Base-by-base conservation (phyloP, 2,888 invertebrate genomes). In the Zelleria hepariella region DNA sequence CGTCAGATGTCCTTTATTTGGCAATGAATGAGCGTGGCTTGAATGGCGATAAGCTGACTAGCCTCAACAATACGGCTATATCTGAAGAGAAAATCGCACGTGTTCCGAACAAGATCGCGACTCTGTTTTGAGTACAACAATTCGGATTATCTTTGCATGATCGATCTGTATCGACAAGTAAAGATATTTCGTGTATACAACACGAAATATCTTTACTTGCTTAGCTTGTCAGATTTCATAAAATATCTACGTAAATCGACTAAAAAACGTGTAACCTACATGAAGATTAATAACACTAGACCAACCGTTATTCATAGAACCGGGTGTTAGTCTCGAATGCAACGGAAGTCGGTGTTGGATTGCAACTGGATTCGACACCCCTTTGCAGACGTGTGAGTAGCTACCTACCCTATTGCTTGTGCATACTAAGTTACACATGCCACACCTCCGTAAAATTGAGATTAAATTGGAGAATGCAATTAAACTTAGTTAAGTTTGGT, bases 321-420 rank as follows among this genome's bases (percentile, higher is more conserved):
- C 54, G 25, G 54, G 54, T 54, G 54, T 54, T 18, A n/a, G 27
- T 55, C 7, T 32, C 56, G 58, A 62, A 65, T 67, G 63, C 63
- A 68, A 60, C 78, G 86, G 86, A 86, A 80, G 83, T 82, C 65
- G 76, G 84, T 84, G 77, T 84, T 79, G 78, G 78, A 79, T 83
- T 84, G 79, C 84, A 80, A 77, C 74, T 78, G 78, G 82, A 80
- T 75, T 67, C 65, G 67, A 74, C 77, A 83, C 82, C 84, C 82
- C 74, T 82, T 78, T 27, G 5, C 55, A 42, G 32, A 42, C 32
- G 32, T 15, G 32, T 15, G 32, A 42, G 32, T 42, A 15, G 10
- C 15, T 15, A 42, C 32, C 10, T 42, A 42, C 32, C 32, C 32
- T 42, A 15, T 42, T 42, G 32, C 32, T 42, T 15, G 32, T 42